Percentiles rank a stretch among this genome's conserved stretches.
phyloP scores from a whole-genome alignment of 2,113 vertebrate genomes.

The Gobiocypris rarus region DNA sequence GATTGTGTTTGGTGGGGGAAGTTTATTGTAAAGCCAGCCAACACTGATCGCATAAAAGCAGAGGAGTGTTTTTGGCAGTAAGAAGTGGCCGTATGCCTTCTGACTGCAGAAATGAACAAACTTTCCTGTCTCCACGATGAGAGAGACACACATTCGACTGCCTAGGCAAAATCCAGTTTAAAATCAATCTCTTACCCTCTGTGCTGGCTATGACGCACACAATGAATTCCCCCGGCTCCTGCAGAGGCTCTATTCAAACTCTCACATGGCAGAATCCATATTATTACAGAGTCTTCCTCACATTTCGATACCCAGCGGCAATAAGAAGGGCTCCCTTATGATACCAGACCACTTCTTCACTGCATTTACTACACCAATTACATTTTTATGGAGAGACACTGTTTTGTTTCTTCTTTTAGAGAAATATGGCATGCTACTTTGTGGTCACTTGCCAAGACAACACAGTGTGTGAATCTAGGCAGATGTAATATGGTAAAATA shows the following conservation, averaged over 20 bases:
- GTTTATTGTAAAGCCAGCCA: slow-evolving; percentile 13
- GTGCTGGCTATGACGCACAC: slow-evolving; percentile 48
- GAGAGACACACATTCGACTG: slow-evolving; percentile 34
- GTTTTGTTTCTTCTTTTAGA: slow-evolving; percentile 14
- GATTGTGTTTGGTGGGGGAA: background rate
- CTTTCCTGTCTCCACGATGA: slow-evolving; percentile 29
- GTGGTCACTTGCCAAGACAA: background rate
- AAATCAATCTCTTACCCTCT: slow-evolving; percentile 55
- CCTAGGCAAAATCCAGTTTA: slow-evolving; percentile 50
- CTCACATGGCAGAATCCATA: slow-evolving; percentile 46
- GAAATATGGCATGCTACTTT: background rate
- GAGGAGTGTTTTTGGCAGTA: slow-evolving; percentile 7
- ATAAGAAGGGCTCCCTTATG: slow-evolving; percentile 9
- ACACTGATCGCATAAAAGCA: background rate
- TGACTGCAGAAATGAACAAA: slow-evolving; percentile 39
- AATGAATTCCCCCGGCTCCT: slow-evolving; percentile 29
- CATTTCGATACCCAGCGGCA: slow-evolving; percentile 12
- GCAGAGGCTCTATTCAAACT: slow-evolving; percentile 38
- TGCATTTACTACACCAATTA: slow-evolving; percentile 42
- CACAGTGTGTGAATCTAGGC: background rate
- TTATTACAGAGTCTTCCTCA: slow-evolving; percentile 33
- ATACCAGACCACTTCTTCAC: slow-evolving; percentile 14
- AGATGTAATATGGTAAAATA: background rate
- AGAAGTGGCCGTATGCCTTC: background rate
- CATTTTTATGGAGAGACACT: slow-evolving; percentile 41